A percentile compares a stretch with the other conserved stretches of the same genome.
Conservation (phyloP, 2,888 invertebrate genomes). For the Campoplex capitator region DNA sequence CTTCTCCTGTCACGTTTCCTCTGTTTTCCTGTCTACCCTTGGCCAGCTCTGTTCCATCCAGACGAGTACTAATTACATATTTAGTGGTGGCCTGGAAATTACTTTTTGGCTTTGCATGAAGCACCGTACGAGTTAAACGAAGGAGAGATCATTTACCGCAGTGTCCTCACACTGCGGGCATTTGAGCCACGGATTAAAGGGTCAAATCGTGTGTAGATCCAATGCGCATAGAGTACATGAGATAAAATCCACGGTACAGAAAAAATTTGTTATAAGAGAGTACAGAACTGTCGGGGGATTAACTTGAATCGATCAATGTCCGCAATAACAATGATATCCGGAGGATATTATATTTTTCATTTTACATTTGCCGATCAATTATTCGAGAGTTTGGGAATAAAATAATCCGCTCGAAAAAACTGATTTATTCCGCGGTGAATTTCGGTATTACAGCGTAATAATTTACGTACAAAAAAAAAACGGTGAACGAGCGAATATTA, state of each 20-base stretch:
- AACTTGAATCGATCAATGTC: neutral
- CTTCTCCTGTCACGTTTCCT: conserved; percentile 41
- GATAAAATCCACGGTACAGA: neutral
- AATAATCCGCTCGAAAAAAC: neutral
- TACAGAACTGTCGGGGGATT: neutral
- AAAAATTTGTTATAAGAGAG: neutral
- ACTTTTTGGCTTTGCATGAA: conserved; percentile 62
- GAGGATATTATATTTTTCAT: neutral
- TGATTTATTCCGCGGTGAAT: neutral
- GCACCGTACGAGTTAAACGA: conserved; percentile 33
- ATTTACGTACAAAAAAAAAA: neutral
- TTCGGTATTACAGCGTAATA: neutral
- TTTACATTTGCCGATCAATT: neutral
- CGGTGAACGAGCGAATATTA: neutral
- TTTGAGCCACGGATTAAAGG: conserved; percentile 22
- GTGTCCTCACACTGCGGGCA: neutral
- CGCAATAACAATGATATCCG: neutral
- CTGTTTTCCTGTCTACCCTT: conserved; percentile 44
- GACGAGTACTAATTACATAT: conserved; percentile 71
- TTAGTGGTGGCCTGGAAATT: conserved; percentile 66
- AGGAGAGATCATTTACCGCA: conserved; percentile 47
- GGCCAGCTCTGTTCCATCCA: conserved; percentile 45
- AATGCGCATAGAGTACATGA: neutral
- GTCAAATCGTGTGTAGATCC: neutral
- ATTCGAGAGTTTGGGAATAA: neutral